Evolutionary conservation across 37 sponge, comb jelly and placozoan species (phyloP).

Genomic region (Eunapius fragilis): DNA sequence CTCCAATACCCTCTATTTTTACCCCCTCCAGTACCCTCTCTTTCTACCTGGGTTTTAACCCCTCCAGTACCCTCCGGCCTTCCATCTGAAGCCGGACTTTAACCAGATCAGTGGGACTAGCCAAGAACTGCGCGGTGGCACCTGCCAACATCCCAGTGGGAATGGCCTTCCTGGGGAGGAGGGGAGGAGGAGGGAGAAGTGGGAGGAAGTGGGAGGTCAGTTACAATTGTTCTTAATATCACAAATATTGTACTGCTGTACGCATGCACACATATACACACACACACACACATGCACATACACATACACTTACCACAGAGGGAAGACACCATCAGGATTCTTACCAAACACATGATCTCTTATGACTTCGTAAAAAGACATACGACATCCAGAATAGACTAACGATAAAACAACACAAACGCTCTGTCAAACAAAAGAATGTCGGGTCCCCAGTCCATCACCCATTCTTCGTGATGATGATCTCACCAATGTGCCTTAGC

Average conservation of each 20-base stretch:
- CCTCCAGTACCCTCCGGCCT: constrained; percentile 74
- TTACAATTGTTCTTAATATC: too few species aligned
- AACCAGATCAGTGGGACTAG: constrained; percentile 88
- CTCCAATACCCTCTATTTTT: constrained; percentile 22
- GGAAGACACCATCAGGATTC: constrained; percentile 54
- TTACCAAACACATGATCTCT: constrained; percentile 70
- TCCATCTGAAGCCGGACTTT: constrained; percentile 89
- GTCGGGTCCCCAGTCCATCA: too few species aligned
- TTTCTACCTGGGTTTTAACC: constrained; percentile 43
- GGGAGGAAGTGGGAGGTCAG: background rate
- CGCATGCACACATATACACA: too few species aligned
- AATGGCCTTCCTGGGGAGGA: constrained; percentile 72
- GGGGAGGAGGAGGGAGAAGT: constrained; percentile 3
- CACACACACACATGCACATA: too few species aligned
- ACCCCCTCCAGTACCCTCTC: constrained; percentile 52
- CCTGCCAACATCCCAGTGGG: constrained; percentile 80
- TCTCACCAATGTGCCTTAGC: constrained; percentile 70
- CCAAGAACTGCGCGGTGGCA: constrained; percentile 77
- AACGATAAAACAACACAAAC: background rate
- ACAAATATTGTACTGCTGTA: background rate
- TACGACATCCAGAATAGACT: constrained; percentile 75
- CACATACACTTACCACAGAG: constrained; percentile 53
- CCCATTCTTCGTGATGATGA: too few species aligned
- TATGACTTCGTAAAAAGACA: constrained; percentile 81
- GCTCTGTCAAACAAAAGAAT: background rate